Evolutionary conservation across 2,113 vertebrate species (phyloP).

Genomic region (Pelusios castaneus): DNA sequence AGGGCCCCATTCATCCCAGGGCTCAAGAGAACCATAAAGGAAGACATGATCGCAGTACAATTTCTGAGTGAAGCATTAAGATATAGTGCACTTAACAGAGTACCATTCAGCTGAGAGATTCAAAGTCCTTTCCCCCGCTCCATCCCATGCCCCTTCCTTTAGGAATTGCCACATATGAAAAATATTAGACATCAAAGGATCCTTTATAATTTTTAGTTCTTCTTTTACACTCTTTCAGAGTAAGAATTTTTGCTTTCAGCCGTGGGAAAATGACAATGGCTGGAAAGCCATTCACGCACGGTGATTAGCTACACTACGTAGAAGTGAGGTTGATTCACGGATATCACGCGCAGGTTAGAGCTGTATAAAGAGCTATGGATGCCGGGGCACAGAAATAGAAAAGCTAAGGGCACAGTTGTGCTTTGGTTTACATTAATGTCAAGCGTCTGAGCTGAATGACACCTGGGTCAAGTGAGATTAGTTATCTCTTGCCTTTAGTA

Average conservation of each 20-base stretch:
- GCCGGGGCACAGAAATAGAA: background rate
- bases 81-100: background rate
- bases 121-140: background rate
- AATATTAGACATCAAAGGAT: accelerated
- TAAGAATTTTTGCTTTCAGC: background rate
- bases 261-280: accelerated
- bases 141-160: background rate
- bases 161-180: background rate
- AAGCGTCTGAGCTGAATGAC: background rate
- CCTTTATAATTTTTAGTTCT: accelerated
- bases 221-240: background rate
- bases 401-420: background rate
- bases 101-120: background rate
- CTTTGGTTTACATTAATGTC: background rate
- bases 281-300: background rate
- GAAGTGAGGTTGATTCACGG: background rate
- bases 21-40: background rate
- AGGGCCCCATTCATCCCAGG: background rate
- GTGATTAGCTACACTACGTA: background rate
- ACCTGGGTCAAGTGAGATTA: background rate
- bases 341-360: background rate
- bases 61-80: background rate
- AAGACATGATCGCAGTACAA: accelerated
- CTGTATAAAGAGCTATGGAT: background rate
- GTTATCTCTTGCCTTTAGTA: background rate